A percentile compares a stretch with the other conserved stretches of the same genome.
phyloP scores from a whole-genome alignment of 2,888 invertebrate species.

The Netelia virgata region DNA sequence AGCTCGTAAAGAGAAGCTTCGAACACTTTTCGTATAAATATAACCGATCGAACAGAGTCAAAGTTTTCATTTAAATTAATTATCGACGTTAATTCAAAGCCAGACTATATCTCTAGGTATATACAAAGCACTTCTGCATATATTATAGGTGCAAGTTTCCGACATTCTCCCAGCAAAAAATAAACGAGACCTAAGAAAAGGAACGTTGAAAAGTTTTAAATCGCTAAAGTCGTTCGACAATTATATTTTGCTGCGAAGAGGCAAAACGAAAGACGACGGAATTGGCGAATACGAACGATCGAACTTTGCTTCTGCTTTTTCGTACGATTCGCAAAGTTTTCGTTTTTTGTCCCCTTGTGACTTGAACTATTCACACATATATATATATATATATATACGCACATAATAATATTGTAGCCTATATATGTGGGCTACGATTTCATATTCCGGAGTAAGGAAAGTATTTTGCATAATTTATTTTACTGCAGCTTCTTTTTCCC shows the following conservation, averaged over 20 bases:
- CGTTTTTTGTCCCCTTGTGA: slow-evolving; percentile 73
- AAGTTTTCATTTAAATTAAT: too few relatives aligned
- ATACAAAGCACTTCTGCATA: too few relatives aligned
- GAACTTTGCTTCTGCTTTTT: slow-evolving; percentile 24
- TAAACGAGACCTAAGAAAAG: neutral
- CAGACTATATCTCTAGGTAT: too few relatives aligned
- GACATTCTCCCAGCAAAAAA: too few relatives aligned
- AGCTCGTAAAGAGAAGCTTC: slow-evolving; percentile 27
- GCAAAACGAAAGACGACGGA: slow-evolving; percentile 47
- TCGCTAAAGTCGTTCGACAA: slow-evolving; percentile 33
- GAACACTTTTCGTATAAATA: neutral
- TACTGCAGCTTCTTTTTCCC: slow-evolving; percentile 77
- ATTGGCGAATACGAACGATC: slow-evolving; percentile 8
- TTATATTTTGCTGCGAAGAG: slow-evolving; percentile 39
- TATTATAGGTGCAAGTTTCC: too few relatives aligned
- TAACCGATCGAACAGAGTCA: too few relatives aligned
- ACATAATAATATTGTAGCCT: slow-evolving; percentile 19
- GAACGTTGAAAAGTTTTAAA: slow-evolving; percentile 17
- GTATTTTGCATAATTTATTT: slow-evolving; percentile 83
- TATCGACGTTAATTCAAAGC: too few relatives aligned
- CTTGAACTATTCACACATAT: slow-evolving; percentile 49
- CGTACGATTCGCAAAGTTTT: slow-evolving; percentile 16
- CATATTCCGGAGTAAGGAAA: slow-evolving; percentile 80
- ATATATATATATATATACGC: neutral
- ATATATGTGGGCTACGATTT: slow-evolving; percentile 73